Base-by-base conservation (phyloP, 2,113 vertebrate species). In the Rhodinocichla rosea region DNA sequence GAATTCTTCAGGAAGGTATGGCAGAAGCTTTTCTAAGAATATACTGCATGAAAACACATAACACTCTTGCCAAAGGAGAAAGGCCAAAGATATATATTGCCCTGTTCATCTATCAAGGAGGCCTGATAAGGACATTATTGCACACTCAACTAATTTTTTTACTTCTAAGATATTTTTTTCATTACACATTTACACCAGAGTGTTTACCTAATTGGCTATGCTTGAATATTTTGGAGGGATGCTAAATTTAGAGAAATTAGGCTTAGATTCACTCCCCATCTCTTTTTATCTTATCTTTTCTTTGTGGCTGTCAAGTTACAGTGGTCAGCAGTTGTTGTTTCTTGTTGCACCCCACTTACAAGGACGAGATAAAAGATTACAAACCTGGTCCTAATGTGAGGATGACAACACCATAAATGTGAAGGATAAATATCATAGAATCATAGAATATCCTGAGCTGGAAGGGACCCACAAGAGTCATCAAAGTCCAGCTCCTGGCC, bases 1-100 rank as follows among this genome's bases (percentile, higher is more conserved):
- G 37, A 96, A 93, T 90, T 93, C 89, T 83, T 95, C 64, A 75
- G 83, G 92, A 83, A 93, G 35, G 77, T 39, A 92, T 81, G 83
- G 95, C 79, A 79, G 56, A 90, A 85, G 83, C 68, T 94, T 92
- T 97, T 96, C 95, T 96, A 95, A 94, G 95, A 97, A 97, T 92
- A 87, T 18, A 47, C 22, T 2, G 1, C 59, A 50, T 32, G 27
- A 6, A 49, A 90, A 57, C 75, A 74, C 50, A 16, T 50, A 70
- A 45, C 8, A 35, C 18, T 77, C 81, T 69, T 50, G 75, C 71
- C 79, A 65, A 92, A 87, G 82, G 50, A 19, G 49, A 85, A 73
- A 70, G 60, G 69, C 1, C 1, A 81, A 83, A 88, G 57, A 19
- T 76, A 44, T 73, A 30, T 63, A 55, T 45, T 86, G 33, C 59